Conservation (phyloP, 2,888 invertebrate species). For the Tenthredo notha region DNA sequence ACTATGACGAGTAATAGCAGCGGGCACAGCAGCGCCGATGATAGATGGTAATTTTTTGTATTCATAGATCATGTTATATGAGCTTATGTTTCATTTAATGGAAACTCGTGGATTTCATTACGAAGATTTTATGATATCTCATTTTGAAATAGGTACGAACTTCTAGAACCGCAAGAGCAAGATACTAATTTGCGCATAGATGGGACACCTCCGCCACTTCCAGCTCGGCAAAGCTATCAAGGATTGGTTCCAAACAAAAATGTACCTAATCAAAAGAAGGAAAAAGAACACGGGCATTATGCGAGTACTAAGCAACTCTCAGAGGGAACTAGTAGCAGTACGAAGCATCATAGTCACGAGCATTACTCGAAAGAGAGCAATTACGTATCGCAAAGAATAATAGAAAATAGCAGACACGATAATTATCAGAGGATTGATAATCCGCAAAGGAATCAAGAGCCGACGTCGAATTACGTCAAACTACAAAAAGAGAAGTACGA, state of each 20-base stretch:
- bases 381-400: constrained; percentile 71
- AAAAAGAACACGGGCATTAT: constrained; percentile 70
- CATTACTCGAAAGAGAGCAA: constrained; percentile 72
- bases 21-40: constrained; percentile 83
- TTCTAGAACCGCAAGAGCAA: constrained; percentile 79
- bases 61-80: constrained; percentile 16
- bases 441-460: constrained; percentile 70
- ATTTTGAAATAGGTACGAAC: constrained; percentile 77
- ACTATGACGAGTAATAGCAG: constrained; percentile 84
- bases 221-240: constrained; percentile 77
- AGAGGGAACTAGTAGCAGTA: constrained; percentile 60
- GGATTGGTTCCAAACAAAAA: constrained; percentile 66
- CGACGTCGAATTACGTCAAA: constrained; percentile 71
- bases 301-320: constrained; percentile 61
- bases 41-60: constrained; percentile 81
- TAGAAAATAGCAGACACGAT: constrained; percentile 72
- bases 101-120: not conserved
- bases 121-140: not conserved
- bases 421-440: constrained; percentile 76
- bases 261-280: constrained; percentile 67
- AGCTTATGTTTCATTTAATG: not conserved
- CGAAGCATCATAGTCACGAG: constrained; percentile 70
- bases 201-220: constrained; percentile 81
- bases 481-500: constrained; percentile 75
- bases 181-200: constrained; percentile 72